A percentile compares a stretch with the other conserved stretches of the same genome.
Conservation (phyloP, 2,113 vertebrate species). For the Clupea harengus region DNA sequence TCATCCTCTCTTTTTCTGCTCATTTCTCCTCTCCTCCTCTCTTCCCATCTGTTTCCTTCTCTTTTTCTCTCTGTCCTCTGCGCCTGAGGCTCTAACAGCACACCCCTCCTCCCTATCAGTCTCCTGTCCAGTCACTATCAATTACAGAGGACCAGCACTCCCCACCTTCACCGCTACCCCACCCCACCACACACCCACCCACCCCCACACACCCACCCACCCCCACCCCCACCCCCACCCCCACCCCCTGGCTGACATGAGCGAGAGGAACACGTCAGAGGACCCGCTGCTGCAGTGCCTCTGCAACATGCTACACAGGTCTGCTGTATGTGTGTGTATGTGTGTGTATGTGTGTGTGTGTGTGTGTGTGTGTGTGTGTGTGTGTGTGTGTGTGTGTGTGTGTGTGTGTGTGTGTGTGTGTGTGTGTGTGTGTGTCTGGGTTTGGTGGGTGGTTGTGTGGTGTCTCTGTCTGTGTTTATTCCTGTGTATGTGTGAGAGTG, state of each 20-base stretch:
- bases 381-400: slow-evolving; percentile 19
- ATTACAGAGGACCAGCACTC: slow-evolving; percentile 23
- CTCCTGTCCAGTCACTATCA: slow-evolving; percentile 43
- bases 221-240: not conserved
- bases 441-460: not conserved
- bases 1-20: not conserved
- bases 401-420: not conserved
- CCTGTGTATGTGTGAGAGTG: slow-evolving; percentile 23
- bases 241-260: not conserved
- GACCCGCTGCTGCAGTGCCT: not conserved
- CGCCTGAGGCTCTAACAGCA: slow-evolving; percentile 26
- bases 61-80: slow-evolving; percentile 6
- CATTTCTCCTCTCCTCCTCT: not conserved
- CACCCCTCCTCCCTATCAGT: slow-evolving; percentile 29
- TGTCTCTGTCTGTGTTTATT: not conserved
- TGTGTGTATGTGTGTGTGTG: slow-evolving; percentile 17
- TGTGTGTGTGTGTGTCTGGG: slow-evolving; percentile 9
- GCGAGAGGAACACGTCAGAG: not conserved
- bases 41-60: not conserved
- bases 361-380: not conserved
- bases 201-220: no score
- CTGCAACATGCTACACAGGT: slow-evolving; percentile 31
- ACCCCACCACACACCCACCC: not conserved
- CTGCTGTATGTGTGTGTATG: no score
- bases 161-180: not conserved